A percentile compares a stretch with the other conserved stretches of the same genome.
Conservation (phyloP, 2,888 invertebrate species). For the Microplitis deprimator region DNA sequence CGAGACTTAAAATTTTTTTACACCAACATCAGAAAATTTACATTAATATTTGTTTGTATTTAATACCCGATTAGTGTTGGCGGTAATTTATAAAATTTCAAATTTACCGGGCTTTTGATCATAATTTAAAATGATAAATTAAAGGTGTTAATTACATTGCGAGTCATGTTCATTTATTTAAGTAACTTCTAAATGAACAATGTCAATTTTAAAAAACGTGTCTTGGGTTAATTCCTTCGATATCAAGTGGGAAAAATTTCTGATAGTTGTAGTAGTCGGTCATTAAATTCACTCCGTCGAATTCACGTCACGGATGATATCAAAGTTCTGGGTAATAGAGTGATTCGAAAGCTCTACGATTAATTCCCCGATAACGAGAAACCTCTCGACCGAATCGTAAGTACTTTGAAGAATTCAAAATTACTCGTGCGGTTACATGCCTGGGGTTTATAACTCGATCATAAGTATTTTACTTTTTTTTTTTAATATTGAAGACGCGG, state of each 20-base stretch:
- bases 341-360: conserved; percentile 36
- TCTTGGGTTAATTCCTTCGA: not conserved
- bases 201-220: not conserved
- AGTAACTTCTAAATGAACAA: not conserved
- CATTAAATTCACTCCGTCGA: not conserved
- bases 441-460: not conserved
- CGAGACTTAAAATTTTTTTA: too few relatives aligned
- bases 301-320: conserved; percentile 40
- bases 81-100: too few relatives aligned
- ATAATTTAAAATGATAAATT: too few relatives aligned
- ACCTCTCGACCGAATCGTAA: conserved; percentile 28
- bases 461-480: not conserved
- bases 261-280: not conserved
- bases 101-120: too few relatives aligned
- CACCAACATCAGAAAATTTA: too few relatives aligned
- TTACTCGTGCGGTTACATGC: conserved; percentile 7
- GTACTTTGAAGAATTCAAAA: conserved; percentile 35
- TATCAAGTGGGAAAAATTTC: not conserved
- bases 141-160: too few relatives aligned
- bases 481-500: not conserved
- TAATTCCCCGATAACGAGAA: conserved; percentile 41
- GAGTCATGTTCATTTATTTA: too few relatives aligned
- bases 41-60: too few relatives aligned
- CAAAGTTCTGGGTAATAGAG: conserved; percentile 30
- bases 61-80: too few relatives aligned